Conservation (phyloP, 2,888 invertebrate species). For the Teleiodes luculella region DNA sequence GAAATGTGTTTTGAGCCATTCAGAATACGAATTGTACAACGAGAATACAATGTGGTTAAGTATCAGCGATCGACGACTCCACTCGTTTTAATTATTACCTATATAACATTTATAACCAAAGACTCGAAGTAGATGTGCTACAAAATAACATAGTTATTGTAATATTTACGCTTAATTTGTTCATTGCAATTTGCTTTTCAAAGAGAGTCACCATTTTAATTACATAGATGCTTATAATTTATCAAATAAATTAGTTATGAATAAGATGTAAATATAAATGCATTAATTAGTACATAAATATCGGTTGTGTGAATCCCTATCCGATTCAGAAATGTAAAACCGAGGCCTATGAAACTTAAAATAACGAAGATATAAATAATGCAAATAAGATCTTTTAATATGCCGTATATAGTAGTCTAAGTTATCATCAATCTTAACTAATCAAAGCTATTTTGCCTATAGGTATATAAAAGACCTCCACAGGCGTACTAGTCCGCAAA, state of each 20-base stretch:
- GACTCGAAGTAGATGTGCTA: slow-evolving; percentile 31
- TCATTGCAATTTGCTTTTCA: slow-evolving; percentile 33
- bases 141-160: slow-evolving; percentile 30
- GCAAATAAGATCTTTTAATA: no score
- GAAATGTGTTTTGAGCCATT: slow-evolving; percentile 48
- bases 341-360: no score
- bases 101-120: slow-evolving; percentile 34
- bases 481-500: no score
- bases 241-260: slow-evolving; percentile 28
- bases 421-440: no score
- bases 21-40: slow-evolving; percentile 56
- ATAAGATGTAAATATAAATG: slow-evolving; percentile 1
- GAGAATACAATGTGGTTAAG: slow-evolving; percentile 47
- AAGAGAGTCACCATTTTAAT: slow-evolving; percentile 25
- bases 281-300: slow-evolving; percentile 1
- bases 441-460: no score
- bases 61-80: slow-evolving; percentile 40
- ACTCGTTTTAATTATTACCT: slow-evolving; percentile 37
- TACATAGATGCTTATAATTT: slow-evolving; percentile 30
- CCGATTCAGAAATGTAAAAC: not conserved
- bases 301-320: slow-evolving; percentile 22
- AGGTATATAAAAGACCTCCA: no score
- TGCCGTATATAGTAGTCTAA: no score
- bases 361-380: no score
- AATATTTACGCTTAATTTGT: slow-evolving; percentile 45